These are phyloP conservation scores for Corbicula japonica DNA, from an alignment of 2,888 invertebrate species.

Conservation along the genomic window DNA sequence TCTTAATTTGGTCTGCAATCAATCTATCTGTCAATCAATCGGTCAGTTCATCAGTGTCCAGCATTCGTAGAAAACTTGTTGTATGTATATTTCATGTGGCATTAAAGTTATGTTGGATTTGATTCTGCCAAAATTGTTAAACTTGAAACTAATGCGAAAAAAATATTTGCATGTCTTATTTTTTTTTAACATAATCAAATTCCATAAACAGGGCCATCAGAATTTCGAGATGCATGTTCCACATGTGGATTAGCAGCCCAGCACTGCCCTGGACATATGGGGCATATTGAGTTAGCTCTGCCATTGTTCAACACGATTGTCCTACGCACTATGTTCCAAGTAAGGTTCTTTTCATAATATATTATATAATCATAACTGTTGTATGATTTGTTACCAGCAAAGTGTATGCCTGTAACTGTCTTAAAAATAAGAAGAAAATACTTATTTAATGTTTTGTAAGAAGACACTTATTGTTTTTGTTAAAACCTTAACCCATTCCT, in stretches of 20 bases:
- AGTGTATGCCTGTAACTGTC: too few relatives aligned
- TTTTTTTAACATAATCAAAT: not conserved
- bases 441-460: too few relatives aligned
- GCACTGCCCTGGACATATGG: constrained; percentile 96
- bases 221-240: constrained; percentile 90
- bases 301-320: constrained; percentile 97
- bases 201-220: constrained; percentile 86
- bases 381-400: too few relatives aligned
- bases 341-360: too few relatives aligned
- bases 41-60: not conserved
- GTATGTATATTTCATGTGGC: not conserved
- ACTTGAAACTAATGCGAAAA: not conserved
- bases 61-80: not conserved
- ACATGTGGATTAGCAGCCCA: constrained; percentile 92
- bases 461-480: too few relatives aligned
- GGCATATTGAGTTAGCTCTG: constrained; percentile 96
- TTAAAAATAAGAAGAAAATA: too few relatives aligned
- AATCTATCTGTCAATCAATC: not conserved
- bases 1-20: not conserved
- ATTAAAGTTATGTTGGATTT: not conserved
- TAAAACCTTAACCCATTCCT: too few relatives aligned
- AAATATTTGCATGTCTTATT: not conserved
- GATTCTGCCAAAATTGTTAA: not conserved
- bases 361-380: too few relatives aligned
- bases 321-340: constrained; percentile 91